These are phyloP conservation scores for Australoheros scitulus DNA, from an alignment of 2,113 vertebrate genomes.

Conservation along the genomic window DNA sequence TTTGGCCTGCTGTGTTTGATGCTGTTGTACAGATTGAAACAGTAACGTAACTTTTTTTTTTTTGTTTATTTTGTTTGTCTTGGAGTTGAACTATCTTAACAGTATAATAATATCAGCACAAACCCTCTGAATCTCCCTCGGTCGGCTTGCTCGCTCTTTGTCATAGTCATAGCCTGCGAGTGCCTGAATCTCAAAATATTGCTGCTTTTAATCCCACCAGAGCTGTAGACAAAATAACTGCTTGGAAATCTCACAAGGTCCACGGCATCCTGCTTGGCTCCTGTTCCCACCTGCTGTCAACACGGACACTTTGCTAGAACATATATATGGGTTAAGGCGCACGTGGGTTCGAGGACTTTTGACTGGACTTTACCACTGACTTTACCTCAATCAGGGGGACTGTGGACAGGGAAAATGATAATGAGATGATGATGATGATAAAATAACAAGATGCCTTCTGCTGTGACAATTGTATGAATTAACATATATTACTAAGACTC, in stretches of 20 bases:
- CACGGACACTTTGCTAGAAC: conserved; percentile 32
- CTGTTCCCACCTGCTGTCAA: conserved; percentile 25
- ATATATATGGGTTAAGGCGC: conserved; percentile 52
- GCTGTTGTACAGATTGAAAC: conserved; percentile 27
- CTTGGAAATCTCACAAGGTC: conserved; percentile 12
- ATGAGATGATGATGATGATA: conserved; percentile 11
- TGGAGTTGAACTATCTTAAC: background rate
- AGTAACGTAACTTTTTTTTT: background rate
- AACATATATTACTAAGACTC: conserved; percentile 70
- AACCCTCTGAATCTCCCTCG: background rate
- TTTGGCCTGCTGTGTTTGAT: conserved; percentile 22
- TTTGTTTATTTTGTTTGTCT: conserved; percentile 1
- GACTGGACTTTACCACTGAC: conserved; percentile 50
- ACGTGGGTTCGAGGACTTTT: conserved; percentile 29
- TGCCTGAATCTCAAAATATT: conserved; percentile 28
- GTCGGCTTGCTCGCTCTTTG: background rate
- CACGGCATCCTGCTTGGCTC: conserved; percentile 34
- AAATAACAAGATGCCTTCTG: conserved; percentile 79
- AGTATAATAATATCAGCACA: conserved; percentile 10
- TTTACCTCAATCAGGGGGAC: conserved; percentile 41
- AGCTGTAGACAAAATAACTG: conserved; percentile 30
- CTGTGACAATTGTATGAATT: conserved; percentile 80
- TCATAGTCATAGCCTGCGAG: background rate
- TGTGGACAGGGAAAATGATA: conserved; percentile 49
- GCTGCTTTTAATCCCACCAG: conserved; percentile 49